Conservation (phyloP, 2,888 invertebrate species). For the Prosapia bicincta region DNA sequence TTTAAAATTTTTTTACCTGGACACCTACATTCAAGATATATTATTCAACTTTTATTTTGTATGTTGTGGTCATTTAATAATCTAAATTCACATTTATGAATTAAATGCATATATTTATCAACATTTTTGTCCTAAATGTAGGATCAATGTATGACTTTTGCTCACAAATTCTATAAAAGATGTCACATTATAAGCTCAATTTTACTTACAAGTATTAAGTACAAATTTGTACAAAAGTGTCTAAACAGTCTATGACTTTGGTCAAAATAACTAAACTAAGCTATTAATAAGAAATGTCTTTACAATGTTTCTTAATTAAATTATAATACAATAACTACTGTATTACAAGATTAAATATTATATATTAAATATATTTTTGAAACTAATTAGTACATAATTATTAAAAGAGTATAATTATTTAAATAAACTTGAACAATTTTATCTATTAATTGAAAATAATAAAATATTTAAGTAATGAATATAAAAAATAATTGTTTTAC, state of each 20-base stretch:
- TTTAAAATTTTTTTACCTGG: no score
- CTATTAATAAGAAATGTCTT: neutral
- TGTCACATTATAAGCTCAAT: neutral
- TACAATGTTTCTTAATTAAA: neutral
- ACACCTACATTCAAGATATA: no score
- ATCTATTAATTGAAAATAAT: no score
- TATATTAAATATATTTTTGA: no score
- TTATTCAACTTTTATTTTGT: no score
- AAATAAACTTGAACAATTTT: no score
- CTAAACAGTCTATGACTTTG: neutral
- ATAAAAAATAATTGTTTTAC: no score
- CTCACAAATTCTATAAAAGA: neutral
- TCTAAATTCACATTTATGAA: neutral
- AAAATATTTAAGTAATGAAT: no score
- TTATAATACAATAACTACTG: neutral
- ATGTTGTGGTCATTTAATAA: no score
- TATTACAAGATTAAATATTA: neutral
- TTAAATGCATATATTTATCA: neutral
- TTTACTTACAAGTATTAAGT: neutral
- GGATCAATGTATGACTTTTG: neutral
- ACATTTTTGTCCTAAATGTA: neutral
- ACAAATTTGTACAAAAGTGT: neutral
- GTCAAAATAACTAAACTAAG: neutral
- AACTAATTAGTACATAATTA: no score
- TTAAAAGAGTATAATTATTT: no score